A percentile compares a stretch with the other conserved stretches of the same genome.
These are phyloP conservation scores for Candidula unifasciata DNA, from an alignment of 2,888 invertebrate genomes.

Conservation along the genomic window DNA sequence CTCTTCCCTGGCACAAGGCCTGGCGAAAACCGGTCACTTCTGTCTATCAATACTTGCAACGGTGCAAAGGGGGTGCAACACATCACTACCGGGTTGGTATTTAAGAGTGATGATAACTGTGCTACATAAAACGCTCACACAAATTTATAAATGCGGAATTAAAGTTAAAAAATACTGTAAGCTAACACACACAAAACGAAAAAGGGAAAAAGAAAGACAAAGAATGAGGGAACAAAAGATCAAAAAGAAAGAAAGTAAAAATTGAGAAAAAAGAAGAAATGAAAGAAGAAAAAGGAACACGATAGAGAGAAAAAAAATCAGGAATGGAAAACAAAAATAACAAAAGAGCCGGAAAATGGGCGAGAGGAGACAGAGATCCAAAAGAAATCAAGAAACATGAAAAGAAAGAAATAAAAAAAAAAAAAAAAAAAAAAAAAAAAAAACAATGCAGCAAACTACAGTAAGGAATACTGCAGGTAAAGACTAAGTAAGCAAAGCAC, in stretches of 20 bases:
- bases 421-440: neutral
- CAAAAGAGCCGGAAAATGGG: neutral
- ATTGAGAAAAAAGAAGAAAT: neutral
- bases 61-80: too few relatives aligned
- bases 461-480: neutral
- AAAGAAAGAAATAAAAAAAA: neutral
- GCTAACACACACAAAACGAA: too few relatives aligned
- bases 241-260: neutral
- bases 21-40: too few relatives aligned
- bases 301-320: neutral
- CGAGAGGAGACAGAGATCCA: neutral
- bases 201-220: slow-evolving; percentile 11
- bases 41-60: too few relatives aligned
- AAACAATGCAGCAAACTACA: neutral
- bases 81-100: too few relatives aligned
- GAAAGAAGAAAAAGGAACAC: neutral
- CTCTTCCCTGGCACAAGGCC: too few relatives aligned
- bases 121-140: too few relatives aligned
- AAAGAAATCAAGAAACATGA: neutral
- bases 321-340: neutral
- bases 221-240: neutral
- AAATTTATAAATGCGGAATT: too few relatives aligned
- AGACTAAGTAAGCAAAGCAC: neutral
- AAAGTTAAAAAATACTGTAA: too few relatives aligned
- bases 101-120: too few relatives aligned